A percentile compares a stretch with the other conserved stretches of the same genome.
Evolutionary conservation across 2,113 vertebrate species (phyloP).

Genomic region (Colius striatus): DNA sequence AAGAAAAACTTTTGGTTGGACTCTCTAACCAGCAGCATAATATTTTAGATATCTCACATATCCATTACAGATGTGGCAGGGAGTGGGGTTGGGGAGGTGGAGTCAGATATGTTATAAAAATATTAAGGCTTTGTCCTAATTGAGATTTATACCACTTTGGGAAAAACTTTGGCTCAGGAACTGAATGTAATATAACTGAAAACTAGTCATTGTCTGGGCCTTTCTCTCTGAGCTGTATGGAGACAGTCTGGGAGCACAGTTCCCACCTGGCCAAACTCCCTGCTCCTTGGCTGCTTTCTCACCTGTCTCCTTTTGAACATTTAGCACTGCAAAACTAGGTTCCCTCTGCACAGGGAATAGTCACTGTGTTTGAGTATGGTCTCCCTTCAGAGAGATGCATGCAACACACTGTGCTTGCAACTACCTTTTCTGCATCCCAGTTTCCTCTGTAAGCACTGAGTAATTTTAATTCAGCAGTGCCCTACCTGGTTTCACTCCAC

Average conservation of each 20-base stretch:
- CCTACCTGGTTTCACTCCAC: neutral
- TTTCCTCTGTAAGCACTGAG: neutral
- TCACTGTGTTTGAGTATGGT: fast-evolving
- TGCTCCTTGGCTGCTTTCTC: neutral
- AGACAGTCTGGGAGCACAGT: neutral
- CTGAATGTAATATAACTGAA: neutral
- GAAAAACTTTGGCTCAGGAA: neutral
- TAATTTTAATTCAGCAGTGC: neutral
- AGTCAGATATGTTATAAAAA: neutral
- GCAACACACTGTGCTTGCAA: neutral
- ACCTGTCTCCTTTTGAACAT: neutral
- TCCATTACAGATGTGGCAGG: neutral
- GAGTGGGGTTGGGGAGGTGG: too few relatives aligned
- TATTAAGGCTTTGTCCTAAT: neutral
- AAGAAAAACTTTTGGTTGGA: neutral
- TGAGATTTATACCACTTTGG: neutral
- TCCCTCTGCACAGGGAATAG: neutral
- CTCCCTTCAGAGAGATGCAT: neutral
- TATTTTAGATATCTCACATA: neutral
- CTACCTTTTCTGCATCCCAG: neutral
- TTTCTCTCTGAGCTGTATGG: neutral
- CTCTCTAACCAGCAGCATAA: neutral
- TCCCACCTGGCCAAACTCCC: neutral
- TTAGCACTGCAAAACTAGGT: neutral
- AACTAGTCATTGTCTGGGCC: neutral